Evolutionary conservation across 92 coral and sea anemone species (phyloP).

Genomic region (Virgularia gustaviana): DNA sequence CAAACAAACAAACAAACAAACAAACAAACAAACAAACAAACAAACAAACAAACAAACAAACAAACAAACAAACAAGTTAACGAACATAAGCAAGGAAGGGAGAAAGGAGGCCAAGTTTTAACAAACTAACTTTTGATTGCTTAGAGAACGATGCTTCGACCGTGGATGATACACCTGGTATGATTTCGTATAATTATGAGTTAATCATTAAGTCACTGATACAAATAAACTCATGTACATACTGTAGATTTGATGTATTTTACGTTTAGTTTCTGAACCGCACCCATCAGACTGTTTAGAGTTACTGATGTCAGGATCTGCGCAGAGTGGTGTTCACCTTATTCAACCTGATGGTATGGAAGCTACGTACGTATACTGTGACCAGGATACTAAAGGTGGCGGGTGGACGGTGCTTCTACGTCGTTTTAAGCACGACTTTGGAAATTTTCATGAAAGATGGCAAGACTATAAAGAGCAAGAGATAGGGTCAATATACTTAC

Average conservation of each 20-base stretch:
- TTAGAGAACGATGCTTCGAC: neutral
- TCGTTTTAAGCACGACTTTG: constrained; percentile 48
- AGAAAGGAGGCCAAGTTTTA: neutral
- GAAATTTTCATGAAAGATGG: constrained; percentile 61
- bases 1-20: too few species aligned
- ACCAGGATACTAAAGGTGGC: constrained; percentile 61
- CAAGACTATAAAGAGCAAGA: constrained; percentile 53
- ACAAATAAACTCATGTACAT: too few species aligned
- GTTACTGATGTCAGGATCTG: constrained; percentile 61
- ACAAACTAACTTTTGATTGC: neutral
- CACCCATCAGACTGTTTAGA: constrained; percentile 56
- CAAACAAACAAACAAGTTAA: too few species aligned
- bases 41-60: too few species aligned
- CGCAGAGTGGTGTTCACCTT: constrained; percentile 61
- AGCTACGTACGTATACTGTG: constrained; percentile 63
- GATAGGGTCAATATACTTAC: constrained; percentile 67
- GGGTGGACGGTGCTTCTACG: constrained; percentile 79
- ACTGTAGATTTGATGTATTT: neutral
- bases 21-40: too few species aligned
- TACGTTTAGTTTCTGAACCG: neutral
- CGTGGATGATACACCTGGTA: neutral
- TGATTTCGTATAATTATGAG: too few species aligned
- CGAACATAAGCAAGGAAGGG: too few species aligned
- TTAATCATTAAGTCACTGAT: too few species aligned
- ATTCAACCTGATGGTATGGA: constrained; percentile 61